Conservation (phyloP, 1,140 invertebrate species). For the Apis laboriosa region DNA sequence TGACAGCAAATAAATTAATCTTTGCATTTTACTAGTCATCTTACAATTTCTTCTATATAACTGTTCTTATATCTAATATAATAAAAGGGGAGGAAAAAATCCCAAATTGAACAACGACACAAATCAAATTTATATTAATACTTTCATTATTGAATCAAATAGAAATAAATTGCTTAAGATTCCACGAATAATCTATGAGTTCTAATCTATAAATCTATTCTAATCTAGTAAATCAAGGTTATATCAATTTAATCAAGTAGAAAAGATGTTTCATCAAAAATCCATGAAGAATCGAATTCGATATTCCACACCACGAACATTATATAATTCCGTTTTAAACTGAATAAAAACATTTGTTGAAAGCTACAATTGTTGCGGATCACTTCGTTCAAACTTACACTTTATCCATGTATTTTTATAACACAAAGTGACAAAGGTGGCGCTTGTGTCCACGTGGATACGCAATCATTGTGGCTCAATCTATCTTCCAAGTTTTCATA, state of each 20-base stretch:
- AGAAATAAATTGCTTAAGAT: not conserved
- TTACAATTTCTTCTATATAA: not conserved
- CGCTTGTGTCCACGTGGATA: not conserved
- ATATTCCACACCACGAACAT: not conserved
- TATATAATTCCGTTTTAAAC: not conserved
- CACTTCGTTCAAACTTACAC: conserved; percentile 20
- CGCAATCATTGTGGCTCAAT: not conserved
- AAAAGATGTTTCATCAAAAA: not conserved
- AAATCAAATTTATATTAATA: not conserved
- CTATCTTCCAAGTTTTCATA: not conserved
- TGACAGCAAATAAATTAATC: not conserved
- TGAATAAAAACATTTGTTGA: not conserved
- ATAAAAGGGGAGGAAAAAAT: not conserved
- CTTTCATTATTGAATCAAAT: not conserved
- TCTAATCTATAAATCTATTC: no score
- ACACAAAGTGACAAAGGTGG: conserved; percentile 12
- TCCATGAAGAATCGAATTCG: not conserved
- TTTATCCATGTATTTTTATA: conserved; percentile 53
- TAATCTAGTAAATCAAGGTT: not conserved
- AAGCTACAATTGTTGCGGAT: not conserved
- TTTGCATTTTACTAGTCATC: not conserved
- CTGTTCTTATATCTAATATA: not conserved
- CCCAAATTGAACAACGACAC: conserved; percentile 11
- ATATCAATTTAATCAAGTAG: not conserved
- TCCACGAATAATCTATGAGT: not conserved